Conservation (phyloP, 2,888 invertebrate species). For the Sarcophaga subvicina region DNA sequence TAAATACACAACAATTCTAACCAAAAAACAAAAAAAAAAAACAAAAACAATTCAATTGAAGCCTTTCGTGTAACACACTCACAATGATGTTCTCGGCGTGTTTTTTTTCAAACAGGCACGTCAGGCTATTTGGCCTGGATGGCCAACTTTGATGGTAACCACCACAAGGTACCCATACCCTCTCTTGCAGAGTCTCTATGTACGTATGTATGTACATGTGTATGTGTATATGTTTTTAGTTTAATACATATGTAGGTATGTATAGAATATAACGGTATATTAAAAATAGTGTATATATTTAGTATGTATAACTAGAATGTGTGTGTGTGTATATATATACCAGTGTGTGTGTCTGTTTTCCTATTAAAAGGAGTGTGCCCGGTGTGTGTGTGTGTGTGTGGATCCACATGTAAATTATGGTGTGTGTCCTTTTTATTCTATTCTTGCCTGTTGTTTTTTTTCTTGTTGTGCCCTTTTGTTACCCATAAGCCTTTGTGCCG, state of each 20-base stretch:
- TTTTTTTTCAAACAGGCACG: constrained; percentile 50
- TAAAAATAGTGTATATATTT: no score
- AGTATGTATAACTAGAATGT: not conserved
- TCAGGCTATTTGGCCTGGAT: constrained; percentile 51
- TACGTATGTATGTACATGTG: constrained; percentile 23
- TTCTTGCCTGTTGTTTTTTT: constrained; percentile 13
- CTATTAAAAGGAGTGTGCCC: no score
- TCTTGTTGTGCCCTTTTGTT: not conserved
- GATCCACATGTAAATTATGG: constrained; percentile 35
- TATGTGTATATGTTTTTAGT: constrained; percentile 29
- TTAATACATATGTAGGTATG: constrained; percentile 31
- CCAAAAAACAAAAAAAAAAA: constrained; percentile 35
- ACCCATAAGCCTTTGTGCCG: constrained; percentile 50
- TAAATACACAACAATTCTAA: constrained; percentile 65
- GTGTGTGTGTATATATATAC: not conserved
- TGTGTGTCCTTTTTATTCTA: constrained; percentile 13
- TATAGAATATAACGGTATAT: no score
- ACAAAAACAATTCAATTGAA: constrained; percentile 50
- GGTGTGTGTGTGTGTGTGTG: not conserved
- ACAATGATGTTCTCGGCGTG: not conserved
- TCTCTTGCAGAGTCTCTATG: not conserved
- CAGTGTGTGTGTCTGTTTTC: no score
- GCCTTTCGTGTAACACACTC: constrained; percentile 54
- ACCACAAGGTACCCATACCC: not conserved
- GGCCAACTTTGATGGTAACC: constrained; percentile 64